A percentile compares a stretch with the other conserved stretches of the same genome.
phyloP scores from a whole-genome alignment of 2,888 invertebrate genomes.

The Aproaerema taeniolella region DNA sequence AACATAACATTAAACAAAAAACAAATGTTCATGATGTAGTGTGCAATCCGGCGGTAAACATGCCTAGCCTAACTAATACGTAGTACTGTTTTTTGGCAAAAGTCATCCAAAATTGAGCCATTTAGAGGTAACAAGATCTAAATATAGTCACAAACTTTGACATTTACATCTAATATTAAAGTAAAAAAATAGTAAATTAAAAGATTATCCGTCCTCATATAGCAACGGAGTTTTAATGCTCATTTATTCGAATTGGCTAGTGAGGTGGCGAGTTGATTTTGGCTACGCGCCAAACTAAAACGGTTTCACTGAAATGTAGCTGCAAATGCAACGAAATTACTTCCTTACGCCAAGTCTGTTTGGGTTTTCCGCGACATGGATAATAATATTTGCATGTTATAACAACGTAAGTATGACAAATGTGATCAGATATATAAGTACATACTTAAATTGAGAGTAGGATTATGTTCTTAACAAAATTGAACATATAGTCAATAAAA shows the following conservation, averaged over 20 bases:
- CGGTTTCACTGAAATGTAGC: slow-evolving; percentile 49
- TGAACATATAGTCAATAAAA: no score
- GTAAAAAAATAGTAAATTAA: no score
- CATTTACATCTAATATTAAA: no score
- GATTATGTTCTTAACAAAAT: neutral
- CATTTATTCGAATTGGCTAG: slow-evolving; percentile 43
- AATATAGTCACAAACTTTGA: no score
- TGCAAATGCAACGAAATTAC: slow-evolving; percentile 37
- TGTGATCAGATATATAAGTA: neutral
- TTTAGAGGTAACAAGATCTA: no score
- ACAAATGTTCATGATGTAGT: no score
- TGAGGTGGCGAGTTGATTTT: slow-evolving; percentile 42
- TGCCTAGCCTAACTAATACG: no score
- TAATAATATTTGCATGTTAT: slow-evolving; percentile 16
- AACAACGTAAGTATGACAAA: slow-evolving; percentile 2
- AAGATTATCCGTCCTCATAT: no score
- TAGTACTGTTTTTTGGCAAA: no score
- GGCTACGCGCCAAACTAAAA: slow-evolving; percentile 46
- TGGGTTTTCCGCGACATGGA: slow-evolving; percentile 12
- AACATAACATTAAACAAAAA: no score
- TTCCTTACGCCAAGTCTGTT: slow-evolving; percentile 30
- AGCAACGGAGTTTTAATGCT: slow-evolving; percentile 35
- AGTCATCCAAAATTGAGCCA: no score
- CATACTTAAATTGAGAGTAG: neutral
- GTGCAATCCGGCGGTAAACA: no score